Conservation (phyloP, 2,797 vertebrate genomes). For the Spondyliosoma cantharus region DNA sequence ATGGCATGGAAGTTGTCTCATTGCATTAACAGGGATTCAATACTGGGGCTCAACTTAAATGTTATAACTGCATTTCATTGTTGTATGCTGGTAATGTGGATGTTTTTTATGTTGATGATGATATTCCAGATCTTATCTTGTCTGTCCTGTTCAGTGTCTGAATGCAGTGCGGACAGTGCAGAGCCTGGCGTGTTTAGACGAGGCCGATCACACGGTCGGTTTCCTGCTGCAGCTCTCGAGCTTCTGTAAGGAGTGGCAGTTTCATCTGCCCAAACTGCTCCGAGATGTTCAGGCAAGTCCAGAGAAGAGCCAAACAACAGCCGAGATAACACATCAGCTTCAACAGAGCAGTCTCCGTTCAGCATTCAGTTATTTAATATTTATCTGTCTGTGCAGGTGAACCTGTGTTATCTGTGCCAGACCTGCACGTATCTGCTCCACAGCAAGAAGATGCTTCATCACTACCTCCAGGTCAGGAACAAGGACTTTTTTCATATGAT, state of each 20-base stretch:
- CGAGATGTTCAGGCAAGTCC: conserved; percentile 90
- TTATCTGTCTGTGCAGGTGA: conserved; percentile 84
- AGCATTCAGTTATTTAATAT: background rate
- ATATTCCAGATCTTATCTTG: background rate
- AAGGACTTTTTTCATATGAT: background rate
- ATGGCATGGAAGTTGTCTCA: background rate
- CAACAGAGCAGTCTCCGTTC: too few relatives aligned
- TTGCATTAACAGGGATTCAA: background rate
- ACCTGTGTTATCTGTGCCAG: conserved; percentile 96
- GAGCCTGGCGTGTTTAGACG: conserved; percentile 94
- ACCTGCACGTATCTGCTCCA: conserved; percentile 97
- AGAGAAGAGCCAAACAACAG: background rate
- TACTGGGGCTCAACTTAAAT: background rate
- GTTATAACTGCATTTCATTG: background rate
- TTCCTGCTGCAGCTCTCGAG: conserved; percentile 97
- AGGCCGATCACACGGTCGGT: conserved; percentile 97
- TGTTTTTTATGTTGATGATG: background rate
- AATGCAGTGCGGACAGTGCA: conserved; percentile 95
- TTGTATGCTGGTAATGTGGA: background rate
- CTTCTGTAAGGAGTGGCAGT: conserved; percentile 98
- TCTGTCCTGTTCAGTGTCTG: conserved; percentile 87
- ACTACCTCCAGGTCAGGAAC: conserved; percentile 93
- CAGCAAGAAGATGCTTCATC: conserved; percentile 98
- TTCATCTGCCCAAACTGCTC: conserved; percentile 95
- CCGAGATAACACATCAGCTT: background rate